Conservation (phyloP, 2,888 invertebrate genomes). For the Bimastos eiseni region DNA sequence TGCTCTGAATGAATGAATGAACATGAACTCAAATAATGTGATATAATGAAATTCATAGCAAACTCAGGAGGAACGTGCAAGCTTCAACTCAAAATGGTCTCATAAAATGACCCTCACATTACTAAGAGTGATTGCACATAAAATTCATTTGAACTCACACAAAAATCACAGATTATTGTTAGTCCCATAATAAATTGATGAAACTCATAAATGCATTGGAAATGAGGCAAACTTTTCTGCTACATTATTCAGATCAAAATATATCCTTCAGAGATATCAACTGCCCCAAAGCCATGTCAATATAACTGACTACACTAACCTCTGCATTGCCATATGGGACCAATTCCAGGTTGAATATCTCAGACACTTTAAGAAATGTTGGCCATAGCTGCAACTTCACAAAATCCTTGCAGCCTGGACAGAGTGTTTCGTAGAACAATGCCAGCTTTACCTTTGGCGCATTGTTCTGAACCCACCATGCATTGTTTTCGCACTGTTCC, state of each 20-base stretch:
- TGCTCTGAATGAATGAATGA: too few relatives aligned
- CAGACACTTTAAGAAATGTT: conserved; percentile 47
- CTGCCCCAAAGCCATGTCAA: background rate
- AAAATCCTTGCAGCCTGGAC: conserved; percentile 57
- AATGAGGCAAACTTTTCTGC: too few relatives aligned
- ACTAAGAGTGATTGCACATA: background rate
- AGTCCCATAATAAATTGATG: too few relatives aligned
- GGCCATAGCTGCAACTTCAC: conserved; percentile 50
- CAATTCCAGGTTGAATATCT: conserved; percentile 55
- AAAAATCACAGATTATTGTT: background rate
- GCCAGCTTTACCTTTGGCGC: conserved; percentile 49
- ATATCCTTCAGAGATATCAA: too few relatives aligned
- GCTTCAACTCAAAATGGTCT: background rate
- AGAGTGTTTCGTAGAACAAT: conserved; percentile 59
- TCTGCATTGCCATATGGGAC: conserved; percentile 61
- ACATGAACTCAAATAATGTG: background rate
- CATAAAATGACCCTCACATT: too few relatives aligned
- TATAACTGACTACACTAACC: conserved; percentile 46
- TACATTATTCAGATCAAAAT: too few relatives aligned
- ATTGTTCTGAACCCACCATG: conserved; percentile 14
- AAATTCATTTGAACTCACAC: background rate
- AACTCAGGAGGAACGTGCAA: background rate
- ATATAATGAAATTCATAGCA: background rate
- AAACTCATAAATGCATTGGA: too few relatives aligned
- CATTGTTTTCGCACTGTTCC: conserved; percentile 8